Conservation (phyloP, 2,113 vertebrate genomes). For the Ammodytes marinus region DNA sequence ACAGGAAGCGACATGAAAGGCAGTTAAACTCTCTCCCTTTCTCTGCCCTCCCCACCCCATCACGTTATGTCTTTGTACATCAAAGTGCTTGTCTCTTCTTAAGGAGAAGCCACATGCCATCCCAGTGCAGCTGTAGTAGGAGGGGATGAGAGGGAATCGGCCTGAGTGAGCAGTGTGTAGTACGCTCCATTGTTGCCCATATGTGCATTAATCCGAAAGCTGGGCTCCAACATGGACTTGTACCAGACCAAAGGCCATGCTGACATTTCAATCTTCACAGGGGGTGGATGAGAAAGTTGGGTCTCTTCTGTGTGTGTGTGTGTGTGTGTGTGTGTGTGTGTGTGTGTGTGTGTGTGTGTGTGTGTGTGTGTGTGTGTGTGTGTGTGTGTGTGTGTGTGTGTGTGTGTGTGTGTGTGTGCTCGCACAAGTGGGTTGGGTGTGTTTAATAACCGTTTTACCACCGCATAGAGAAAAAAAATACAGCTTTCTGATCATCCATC, state of each 20-base stretch:
- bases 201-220: slow-evolving; percentile 72
- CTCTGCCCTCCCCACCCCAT: slow-evolving; percentile 33
- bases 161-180: slow-evolving; percentile 27
- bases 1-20: slow-evolving; percentile 57
- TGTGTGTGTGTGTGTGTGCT: slow-evolving; percentile 20
- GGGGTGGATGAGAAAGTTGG: slow-evolving; percentile 27
- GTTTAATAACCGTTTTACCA: slow-evolving; percentile 60
- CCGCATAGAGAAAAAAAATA: slow-evolving; percentile 16
- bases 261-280: slow-evolving; percentile 69
- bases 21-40: slow-evolving; percentile 48
- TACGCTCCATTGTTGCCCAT: slow-evolving; percentile 66
- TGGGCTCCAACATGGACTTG: slow-evolving; percentile 21
- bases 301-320: slow-evolving; percentile 31
- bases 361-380: slow-evolving; percentile 8
- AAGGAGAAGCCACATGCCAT: slow-evolving; percentile 39
- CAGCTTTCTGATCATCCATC: slow-evolving; percentile 64
- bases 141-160: slow-evolving; percentile 50
- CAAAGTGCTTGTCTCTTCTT: slow-evolving; percentile 53
- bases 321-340: not conserved
- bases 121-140: slow-evolving; percentile 40
- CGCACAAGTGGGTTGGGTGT: slow-evolving; percentile 38
- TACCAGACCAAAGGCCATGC: slow-evolving; percentile 32
- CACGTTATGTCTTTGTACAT: slow-evolving; percentile 56
- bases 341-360: slow-evolving; percentile 40
- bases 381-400: slow-evolving; percentile 11